Base-by-base conservation (phyloP, 2,113 vertebrate species). In the Marcusenius ussheri region DNA sequence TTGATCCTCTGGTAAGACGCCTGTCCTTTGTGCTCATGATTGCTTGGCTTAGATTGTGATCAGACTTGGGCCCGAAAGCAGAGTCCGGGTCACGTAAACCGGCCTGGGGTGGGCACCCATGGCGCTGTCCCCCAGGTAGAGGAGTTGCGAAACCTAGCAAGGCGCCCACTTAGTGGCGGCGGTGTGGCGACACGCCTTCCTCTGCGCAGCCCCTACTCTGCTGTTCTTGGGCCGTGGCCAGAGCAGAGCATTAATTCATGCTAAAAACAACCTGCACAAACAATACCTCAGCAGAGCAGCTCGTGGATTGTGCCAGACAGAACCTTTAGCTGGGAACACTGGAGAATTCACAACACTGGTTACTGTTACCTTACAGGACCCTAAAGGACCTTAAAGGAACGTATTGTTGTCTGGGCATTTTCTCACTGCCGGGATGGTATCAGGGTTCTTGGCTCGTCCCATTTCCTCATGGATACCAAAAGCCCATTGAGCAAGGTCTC, bases 221-320 rank as follows among this genome's bases (percentile, higher is more conserved):
- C 77, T 45, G 35, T 39, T 49, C 24, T 83, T 89, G 89, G 53
- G 39, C 13, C 3, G 31, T 5, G 27, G 51, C 89, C 89, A 89
- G 50, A 39, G 11, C 6, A 47, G 47, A 83, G 49, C 27, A 85
- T 50, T 84, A 84, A 58, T 53, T 42, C 35, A 24, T 58, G 89
- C 24, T 89, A 46, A 85, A 53, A 89, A n/a, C 53, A 86, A 27
- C 89, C 89, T 62, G 56, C 89, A 53, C 39, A 86, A 66, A 58
- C 19, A 89, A 13, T 45, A 66, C 80, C 21, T 53, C 35, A 35
- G 31, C 24, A 17, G 51, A 42, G 51, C 62, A 3, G n/a, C 24
- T 70, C 10, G 10, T 70, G 27, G 74, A 80, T 80, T 80, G 35
- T 80, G 74, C 35, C 74, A 80, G 74, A 80, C 74, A 19, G 74